Base-by-base conservation (phyloP, 2,797 vertebrate species). In the Liasis olivaceus region DNA sequence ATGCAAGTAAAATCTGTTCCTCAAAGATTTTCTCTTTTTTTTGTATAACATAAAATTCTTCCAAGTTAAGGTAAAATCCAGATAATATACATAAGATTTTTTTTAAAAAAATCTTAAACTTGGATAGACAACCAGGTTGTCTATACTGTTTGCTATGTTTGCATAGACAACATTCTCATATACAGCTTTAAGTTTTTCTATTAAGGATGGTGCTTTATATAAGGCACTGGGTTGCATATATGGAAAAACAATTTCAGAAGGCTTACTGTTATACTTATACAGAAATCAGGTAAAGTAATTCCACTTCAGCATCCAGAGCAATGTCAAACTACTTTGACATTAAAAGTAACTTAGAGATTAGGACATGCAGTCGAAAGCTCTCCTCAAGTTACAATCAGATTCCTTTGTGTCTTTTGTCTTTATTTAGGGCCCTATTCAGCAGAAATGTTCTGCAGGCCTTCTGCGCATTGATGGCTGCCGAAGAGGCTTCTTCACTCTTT, bases 401-500 rank as follows among this genome's bases (percentile, higher is more conserved):
- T 97, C 96, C 97, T 97, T 94, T 97, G 95, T 0, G 94, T 97
- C 95, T 95, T 92, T 97, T 97, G 94, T 97, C 91, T 92, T 92
- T 96, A 96, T 97, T 97, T 97, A 97, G 97, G 97, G 97, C 97
- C 96, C 96, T 96, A 96, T 96, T 96, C 88, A 96, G 94, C 97
- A 97, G 96, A 96, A 97, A 97, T 97, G 97, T 97, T 97, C 97
- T 96, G 95, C 96, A 94, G 97, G 96, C 96, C 96, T 97, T 96
- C 97, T 97, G 96, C 96, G 95, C 95, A 96, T 97, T 96, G 97
- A 97, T 97, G 97, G 95, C 97, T 97, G 97, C 96, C 97, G 97
- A 97, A 97, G 97, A 97, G 96, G 97, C 95, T 97, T 97, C 96
- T 96, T 97, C 97, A 97, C 97, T 95, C 96, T 97, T 97, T 97